Evolutionary conservation across 2,797 vertebrate species (phyloP).

Genomic region (Sciaenops ocellatus): DNA sequence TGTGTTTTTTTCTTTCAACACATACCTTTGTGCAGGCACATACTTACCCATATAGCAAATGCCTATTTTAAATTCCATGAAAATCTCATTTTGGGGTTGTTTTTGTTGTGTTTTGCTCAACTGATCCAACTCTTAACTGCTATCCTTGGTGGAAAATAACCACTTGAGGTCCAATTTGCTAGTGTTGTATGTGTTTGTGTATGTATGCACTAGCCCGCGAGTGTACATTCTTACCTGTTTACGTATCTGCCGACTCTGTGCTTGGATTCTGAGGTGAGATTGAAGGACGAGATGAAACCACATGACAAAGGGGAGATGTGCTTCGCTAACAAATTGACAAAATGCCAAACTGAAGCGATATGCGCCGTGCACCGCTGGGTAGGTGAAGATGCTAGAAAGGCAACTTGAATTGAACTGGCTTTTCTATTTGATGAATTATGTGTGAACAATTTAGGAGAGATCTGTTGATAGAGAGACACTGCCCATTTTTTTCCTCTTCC

Average conservation of each 20-base stretch:
- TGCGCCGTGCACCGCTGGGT: constrained; percentile 3
- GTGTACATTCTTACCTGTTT: constrained; percentile 45
- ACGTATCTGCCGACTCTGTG: constrained; percentile 11
- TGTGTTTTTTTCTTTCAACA: not conserved
- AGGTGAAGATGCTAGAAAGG: constrained; percentile 41
- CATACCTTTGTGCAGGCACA: not conserved
- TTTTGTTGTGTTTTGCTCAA: constrained; percentile 30
- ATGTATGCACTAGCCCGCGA: not conserved
- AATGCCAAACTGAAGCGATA: constrained; percentile 60
- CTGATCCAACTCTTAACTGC: constrained; percentile 25
- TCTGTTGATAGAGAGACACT: constrained; percentile 34
- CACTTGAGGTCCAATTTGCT: constrained; percentile 25
- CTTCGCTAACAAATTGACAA: constrained; percentile 60
- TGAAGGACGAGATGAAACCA: constrained; percentile 59
- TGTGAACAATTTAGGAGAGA: constrained; percentile 45
- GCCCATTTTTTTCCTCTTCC: constrained; percentile 55
- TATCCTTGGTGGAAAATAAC: constrained; percentile 24
- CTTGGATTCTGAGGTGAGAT: constrained; percentile 57
- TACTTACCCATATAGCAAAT: not conserved
- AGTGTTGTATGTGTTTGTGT: constrained; percentile 18
- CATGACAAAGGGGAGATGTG: constrained; percentile 50
- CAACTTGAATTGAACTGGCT: constrained; percentile 46
- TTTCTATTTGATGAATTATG: constrained; percentile 52
- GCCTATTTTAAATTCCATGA: constrained; percentile 12
- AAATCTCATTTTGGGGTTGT: constrained; percentile 27